Conservation (phyloP, 1,140 invertebrate species). For the Nasonia longicornis region DNA sequence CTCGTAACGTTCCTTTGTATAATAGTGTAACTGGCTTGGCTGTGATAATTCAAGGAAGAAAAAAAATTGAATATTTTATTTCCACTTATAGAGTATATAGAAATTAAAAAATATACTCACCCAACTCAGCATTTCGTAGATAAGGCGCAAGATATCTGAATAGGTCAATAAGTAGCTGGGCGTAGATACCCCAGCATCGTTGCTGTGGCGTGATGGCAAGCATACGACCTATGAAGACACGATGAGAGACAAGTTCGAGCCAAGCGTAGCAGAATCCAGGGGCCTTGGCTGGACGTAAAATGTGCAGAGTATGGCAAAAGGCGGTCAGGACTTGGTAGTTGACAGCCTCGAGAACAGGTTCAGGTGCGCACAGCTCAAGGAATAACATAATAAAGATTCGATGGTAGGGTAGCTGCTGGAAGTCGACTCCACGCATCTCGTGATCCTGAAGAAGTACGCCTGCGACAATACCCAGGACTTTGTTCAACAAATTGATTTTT, state of each 20-base stretch:
- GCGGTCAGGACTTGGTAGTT: slow-evolving; percentile 91
- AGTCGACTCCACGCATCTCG: slow-evolving; percentile 87
- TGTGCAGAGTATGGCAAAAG: slow-evolving; percentile 92
- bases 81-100: not conserved
- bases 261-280: slow-evolving; percentile 98
- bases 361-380: slow-evolving; percentile 93
- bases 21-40: slow-evolving; percentile 92
- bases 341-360: slow-evolving; percentile 91
- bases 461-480: slow-evolving; percentile 95
- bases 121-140: slow-evolving; percentile 93
- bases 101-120: slow-evolving; percentile 18
- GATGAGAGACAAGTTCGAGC: slow-evolving; percentile 96
- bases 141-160: slow-evolving; percentile 98
- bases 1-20: slow-evolving; percentile 96
- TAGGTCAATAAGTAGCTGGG: slow-evolving; percentile 92
- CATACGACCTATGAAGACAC: slow-evolving; percentile 95
- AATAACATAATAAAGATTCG: slow-evolving; percentile 98
- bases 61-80: not conserved
- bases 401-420: slow-evolving; percentile 98
- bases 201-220: slow-evolving; percentile 88
- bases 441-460: slow-evolving; percentile 96
- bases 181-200: slow-evolving; percentile 89
- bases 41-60: slow-evolving; percentile 5
- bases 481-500: slow-evolving; percentile 97
- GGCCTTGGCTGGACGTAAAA: slow-evolving; percentile 92